These are phyloP conservation scores for Bolinopsis microptera DNA, from an alignment of 37 sponge, comb jelly and placozoan genomes.

Conservation along the genomic window DNA sequence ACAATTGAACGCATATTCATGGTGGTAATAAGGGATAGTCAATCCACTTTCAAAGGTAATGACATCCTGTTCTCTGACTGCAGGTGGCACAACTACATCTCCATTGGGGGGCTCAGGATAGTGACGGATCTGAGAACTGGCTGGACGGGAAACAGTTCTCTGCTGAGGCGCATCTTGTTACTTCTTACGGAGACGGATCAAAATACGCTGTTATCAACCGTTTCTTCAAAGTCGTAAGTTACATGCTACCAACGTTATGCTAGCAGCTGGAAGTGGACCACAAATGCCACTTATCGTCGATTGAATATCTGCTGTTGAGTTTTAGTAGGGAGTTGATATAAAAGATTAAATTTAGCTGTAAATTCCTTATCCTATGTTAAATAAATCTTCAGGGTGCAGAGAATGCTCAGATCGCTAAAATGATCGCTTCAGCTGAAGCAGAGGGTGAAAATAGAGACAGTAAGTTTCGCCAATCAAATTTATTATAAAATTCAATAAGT, in stretches of 20 bases:
- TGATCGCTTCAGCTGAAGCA: constrained; percentile 12
- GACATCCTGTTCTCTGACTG: too few species aligned
- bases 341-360: too few species aligned
- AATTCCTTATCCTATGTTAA: too few species aligned
- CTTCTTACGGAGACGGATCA: not conserved
- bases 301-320: too few species aligned
- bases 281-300: too few species aligned
- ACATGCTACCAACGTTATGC: too few species aligned
- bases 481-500: too few species aligned
- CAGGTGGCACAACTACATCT: constrained; percentile 33
- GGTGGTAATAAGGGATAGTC: too few species aligned
- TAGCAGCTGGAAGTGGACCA: too few species aligned
- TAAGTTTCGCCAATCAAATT: not conserved
- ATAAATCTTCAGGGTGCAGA: constrained; percentile 20
- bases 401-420: constrained; percentile 1
- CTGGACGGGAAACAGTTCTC: not conserved
- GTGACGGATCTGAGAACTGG: not conserved
- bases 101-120: constrained; percentile 46
- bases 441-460: not conserved
- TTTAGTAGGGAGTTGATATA: too few species aligned
- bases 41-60: too few species aligned
- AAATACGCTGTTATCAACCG: constrained; percentile 9
- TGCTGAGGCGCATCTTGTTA: constrained; percentile 17
- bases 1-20: too few species aligned
- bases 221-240: constrained; percentile 41